Evolutionary conservation across 2,888 invertebrate genomes (phyloP).

Genomic region (Stenodema calcarata): DNA sequence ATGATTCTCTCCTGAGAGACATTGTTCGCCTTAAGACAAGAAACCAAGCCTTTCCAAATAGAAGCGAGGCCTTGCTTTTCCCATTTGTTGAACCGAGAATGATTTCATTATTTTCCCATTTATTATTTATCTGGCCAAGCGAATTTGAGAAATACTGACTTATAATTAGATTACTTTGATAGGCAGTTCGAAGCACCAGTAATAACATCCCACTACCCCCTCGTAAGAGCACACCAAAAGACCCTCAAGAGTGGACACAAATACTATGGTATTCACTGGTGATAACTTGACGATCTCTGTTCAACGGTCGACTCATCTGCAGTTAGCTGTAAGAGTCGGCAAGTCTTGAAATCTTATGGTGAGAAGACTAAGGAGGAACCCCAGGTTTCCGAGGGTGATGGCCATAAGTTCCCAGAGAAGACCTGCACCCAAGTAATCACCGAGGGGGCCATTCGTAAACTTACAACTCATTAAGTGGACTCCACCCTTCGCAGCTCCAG

Average conservation of each 20-base stretch:
- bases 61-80: too few species aligned
- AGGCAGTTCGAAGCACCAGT: too few species aligned
- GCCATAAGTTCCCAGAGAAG: constrained; percentile 6
- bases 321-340: constrained; percentile 4
- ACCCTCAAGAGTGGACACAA: too few species aligned
- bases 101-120: too few species aligned
- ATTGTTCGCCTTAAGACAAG: background rate
- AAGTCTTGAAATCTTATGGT: background rate
- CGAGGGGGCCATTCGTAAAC: constrained; percentile 27
- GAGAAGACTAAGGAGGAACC: background rate
- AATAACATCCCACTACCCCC: too few species aligned
- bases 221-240: too few species aligned
- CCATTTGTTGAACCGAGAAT: too few species aligned
- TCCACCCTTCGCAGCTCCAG: constrained; percentile 5
- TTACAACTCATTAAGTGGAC: constrained; percentile 29
- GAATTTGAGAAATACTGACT: too few species aligned
- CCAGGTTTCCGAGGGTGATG: background rate
- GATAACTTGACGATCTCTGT: background rate
- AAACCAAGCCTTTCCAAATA: background rate
- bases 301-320: background rate
- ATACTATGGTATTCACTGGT: background rate
- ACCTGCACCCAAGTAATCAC: constrained; percentile 11
- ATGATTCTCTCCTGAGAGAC: background rate
- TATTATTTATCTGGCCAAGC: too few species aligned
- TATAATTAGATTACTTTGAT: too few species aligned